Percentiles rank a stretch among this genome's conserved stretches.
Conservation (phyloP, 2,888 invertebrate genomes). For the Caenorhabditis angaria region DNA sequence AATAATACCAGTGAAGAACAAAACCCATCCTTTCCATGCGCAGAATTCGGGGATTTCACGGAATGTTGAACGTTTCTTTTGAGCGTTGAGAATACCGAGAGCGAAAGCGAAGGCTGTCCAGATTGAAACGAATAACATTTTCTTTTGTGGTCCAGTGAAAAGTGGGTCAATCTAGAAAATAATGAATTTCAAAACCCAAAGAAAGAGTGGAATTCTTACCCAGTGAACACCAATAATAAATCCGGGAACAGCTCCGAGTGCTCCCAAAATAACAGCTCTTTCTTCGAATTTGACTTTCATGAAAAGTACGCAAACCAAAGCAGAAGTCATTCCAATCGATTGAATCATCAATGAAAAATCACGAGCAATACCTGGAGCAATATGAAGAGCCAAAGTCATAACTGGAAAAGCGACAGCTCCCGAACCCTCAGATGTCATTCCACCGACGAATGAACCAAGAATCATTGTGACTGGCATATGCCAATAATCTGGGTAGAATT, state of each 20-base stretch:
- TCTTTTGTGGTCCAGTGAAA: conserved; percentile 69
- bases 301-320: conserved; percentile 70
- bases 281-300: conserved; percentile 68
- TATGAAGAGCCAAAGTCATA: conserved; percentile 67
- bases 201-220: conserved; percentile 8
- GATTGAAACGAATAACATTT: conserved; percentile 72
- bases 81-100: conserved; percentile 69
- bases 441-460: conserved; percentile 69
- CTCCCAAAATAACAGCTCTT: conserved; percentile 63
- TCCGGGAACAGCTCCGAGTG: conserved; percentile 68
- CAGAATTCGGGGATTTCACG: conserved; percentile 61
- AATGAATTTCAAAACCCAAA: neutral
- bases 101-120: conserved; percentile 72
- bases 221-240: conserved; percentile 66
- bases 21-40: conserved; percentile 64
- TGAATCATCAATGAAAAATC: conserved; percentile 69
- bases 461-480: conserved; percentile 72
- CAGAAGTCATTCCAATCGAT: conserved; percentile 69
- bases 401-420: conserved; percentile 70
- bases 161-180: conserved; percentile 58
- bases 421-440: conserved; percentile 69
- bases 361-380: conserved; percentile 59
- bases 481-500: conserved; percentile 66
- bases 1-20: conserved; percentile 68
- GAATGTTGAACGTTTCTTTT: conserved; percentile 63